Base-by-base conservation (phyloP, 2,888 invertebrate species). In the Papilio protenor region DNA sequence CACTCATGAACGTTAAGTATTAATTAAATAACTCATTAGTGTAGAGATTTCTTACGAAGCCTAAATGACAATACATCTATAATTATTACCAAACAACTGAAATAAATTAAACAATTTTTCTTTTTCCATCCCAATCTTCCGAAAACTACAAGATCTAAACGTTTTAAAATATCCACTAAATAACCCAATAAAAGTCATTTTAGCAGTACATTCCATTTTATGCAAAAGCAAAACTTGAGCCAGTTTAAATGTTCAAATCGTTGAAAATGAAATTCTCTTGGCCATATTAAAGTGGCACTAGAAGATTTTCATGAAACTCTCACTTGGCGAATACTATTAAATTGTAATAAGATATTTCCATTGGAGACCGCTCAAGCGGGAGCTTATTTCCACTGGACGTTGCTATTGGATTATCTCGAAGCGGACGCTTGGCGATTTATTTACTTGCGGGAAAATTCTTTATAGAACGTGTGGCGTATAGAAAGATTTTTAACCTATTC, bases 371-470 rank as follows among this genome's bases (percentile, higher is more conserved):
- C 78, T 73, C 72, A 49, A 23, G 49, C 45, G 45, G 52, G 23
- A 78, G 76, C 75, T 66, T 78, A 78, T 73, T 73, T 73, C 72
- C 47, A 57, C 73, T 73, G 75, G 76, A 47, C 73, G 64, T 69
- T 66, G 47, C 78, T 78, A 78, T 78, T 76, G 75, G 75, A 78
- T 78, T 78, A 61, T 78, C 72, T 73, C 49, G 66, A 18, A 71
- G 55, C 71, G 52, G 72, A 75, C 55, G 73, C 57, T 66, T 52
- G 55, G 27, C 71, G 55, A 66, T 78, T 76, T 72, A 78, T 76
- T 73, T 73, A 76, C 64, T 72, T 47, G 69, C 47, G 16, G 75
- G 23, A 69, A 69, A 18, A 69, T 47, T 66, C 47, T 73, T 47
- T 55, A 55, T 18, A 40, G 10, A 47, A 78, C 52, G 21, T 33